These are phyloP conservation scores for Myotis vivesi DNA, from an alignment of 2,797 vertebrate species.

Conservation along the genomic window DNA sequence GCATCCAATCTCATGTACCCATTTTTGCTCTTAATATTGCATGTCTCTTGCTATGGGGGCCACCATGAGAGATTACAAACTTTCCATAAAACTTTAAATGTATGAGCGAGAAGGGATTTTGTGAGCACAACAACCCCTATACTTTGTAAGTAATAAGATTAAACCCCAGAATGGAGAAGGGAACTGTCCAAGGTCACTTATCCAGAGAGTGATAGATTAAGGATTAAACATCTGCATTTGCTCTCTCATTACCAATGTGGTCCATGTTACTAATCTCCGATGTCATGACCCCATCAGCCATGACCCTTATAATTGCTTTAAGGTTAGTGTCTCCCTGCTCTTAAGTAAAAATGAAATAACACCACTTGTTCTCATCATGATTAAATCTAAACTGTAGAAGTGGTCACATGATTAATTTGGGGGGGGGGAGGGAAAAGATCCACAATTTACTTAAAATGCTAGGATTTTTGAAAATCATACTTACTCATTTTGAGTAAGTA, in stretches of 20 bases:
- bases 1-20: neutral
- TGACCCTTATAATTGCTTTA: neutral
- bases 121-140: neutral
- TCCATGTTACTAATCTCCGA: neutral
- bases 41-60: neutral
- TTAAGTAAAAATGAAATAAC: neutral
- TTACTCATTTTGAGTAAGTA: neutral
- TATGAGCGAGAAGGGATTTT: neutral
- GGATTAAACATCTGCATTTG: neutral
- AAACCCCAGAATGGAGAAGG: neutral
- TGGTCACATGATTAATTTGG: neutral
- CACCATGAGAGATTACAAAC: neutral
- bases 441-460: slow-evolving; percentile 5
- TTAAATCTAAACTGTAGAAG: neutral
- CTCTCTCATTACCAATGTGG: neutral
- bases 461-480: neutral
- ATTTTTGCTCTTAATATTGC: neutral
- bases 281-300: neutral
- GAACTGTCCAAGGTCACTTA: neutral
- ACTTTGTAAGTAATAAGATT: neutral
- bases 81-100: neutral
- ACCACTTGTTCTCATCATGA: neutral
- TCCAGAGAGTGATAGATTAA: neutral
- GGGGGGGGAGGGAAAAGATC: neutral
- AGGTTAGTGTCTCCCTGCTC: neutral